Evolutionary conservation across 2,113 vertebrate species (phyloP).

Genomic region (Mesocricetus auratus): DNA sequence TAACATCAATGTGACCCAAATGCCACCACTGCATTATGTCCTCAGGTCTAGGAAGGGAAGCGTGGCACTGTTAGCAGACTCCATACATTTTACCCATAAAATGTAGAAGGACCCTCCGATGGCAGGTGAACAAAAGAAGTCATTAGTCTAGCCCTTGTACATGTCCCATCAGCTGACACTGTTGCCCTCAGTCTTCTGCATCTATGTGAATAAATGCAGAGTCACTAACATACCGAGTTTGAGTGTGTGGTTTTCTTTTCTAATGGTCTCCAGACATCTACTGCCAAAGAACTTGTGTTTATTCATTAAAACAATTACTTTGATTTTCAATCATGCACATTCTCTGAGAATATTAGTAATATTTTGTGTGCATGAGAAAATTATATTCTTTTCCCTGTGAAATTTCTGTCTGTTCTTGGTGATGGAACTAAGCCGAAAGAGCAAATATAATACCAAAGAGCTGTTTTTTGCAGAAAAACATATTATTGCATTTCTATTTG

Average conservation of each 20-base stretch:
- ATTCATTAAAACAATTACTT: slow-evolving; percentile 76
- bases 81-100: slow-evolving; percentile 57
- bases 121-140: slow-evolving; percentile 79
- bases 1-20: slow-evolving; percentile 76
- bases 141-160: slow-evolving; percentile 76
- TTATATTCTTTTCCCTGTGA: slow-evolving; percentile 60
- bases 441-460: slow-evolving; percentile 70
- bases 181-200: slow-evolving; percentile 71
- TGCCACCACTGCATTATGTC: neutral
- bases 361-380: slow-evolving; percentile 63
- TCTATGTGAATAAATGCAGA: slow-evolving; percentile 74
- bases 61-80: neutral
- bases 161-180: slow-evolving; percentile 43
- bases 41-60: slow-evolving; percentile 40
- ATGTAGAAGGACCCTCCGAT: slow-evolving; percentile 65
- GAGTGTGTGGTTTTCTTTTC: slow-evolving; percentile 60
- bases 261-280: slow-evolving; percentile 63
- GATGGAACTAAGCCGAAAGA: slow-evolving; percentile 58
- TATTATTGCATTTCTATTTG: slow-evolving; percentile 53
- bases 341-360: slow-evolving; percentile 74
- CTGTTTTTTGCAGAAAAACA: slow-evolving; percentile 59
- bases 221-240: slow-evolving; percentile 65
- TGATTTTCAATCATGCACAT: slow-evolving; percentile 73
- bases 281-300: slow-evolving; percentile 63
- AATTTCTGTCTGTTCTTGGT: slow-evolving; percentile 56